phyloP scores from a whole-genome alignment of 2,888 invertebrate genomes.

The Gisinianus flammeolus region DNA sequence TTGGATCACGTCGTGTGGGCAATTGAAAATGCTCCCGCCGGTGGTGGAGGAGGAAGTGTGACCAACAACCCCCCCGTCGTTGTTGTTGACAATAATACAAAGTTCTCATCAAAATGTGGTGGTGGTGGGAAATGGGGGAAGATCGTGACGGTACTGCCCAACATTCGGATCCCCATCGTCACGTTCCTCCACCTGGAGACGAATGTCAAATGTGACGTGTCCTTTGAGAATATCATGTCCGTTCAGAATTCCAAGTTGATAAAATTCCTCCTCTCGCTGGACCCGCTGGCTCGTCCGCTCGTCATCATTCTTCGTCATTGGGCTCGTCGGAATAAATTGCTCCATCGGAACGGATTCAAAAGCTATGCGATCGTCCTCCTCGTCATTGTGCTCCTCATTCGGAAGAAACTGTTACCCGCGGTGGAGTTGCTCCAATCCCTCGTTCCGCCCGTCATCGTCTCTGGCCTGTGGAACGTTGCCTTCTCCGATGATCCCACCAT shows the following conservation, averaged over 20 bases:
- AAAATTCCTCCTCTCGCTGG: not conserved
- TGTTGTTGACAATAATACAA: no score
- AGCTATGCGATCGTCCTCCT: not conserved
- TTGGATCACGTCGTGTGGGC: not conserved
- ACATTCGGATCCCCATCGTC: not conserved
- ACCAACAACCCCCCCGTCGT: no score
- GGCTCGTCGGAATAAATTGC: not conserved
- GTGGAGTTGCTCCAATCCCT: not conserved
- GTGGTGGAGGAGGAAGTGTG: no score
- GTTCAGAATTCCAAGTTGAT: not conserved
- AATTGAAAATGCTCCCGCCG: not conserved
- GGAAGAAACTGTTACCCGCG: not conserved
- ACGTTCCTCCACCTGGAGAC: not conserved
- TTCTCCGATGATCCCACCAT: not conserved
- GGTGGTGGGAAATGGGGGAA: not conserved
- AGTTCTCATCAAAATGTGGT: no score
- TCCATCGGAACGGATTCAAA: not conserved
- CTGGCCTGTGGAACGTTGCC: not conserved
- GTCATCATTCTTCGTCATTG: not conserved
- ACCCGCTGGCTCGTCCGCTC: not conserved
- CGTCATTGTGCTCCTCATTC: not conserved
- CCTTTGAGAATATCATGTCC: not conserved
- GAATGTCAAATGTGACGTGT: not conserved
- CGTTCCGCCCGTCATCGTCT: not conserved
- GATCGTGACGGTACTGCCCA: not conserved